These are phyloP conservation scores for Stenchaetothrips biformis DNA, from an alignment of 2,888 invertebrate genomes.

Conservation along the genomic window DNA sequence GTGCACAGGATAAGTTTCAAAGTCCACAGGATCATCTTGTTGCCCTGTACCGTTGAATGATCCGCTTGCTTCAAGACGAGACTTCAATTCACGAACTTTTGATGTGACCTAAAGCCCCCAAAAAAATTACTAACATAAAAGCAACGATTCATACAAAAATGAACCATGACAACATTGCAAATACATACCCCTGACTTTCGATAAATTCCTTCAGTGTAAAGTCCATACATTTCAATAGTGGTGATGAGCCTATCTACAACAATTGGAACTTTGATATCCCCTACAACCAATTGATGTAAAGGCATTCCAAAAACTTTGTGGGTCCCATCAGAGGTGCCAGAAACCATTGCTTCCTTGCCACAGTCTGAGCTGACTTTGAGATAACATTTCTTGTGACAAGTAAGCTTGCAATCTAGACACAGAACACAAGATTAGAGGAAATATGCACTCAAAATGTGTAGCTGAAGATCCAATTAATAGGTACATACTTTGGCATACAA, in stretches of 20 bases:
- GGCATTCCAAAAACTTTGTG: constrained; percentile 77
- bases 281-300: constrained; percentile 64
- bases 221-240: constrained; percentile 84
- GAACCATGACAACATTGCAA: not conserved
- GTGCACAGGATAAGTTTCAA: constrained; percentile 80
- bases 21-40: constrained; percentile 61
- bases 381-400: constrained; percentile 92
- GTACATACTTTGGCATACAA: constrained; percentile 61
- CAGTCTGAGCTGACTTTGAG: constrained; percentile 60
- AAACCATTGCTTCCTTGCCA: constrained; percentile 48
- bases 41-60: constrained; percentile 44
- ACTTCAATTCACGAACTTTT: constrained; percentile 72
- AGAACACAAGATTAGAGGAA: constrained; percentile 35
- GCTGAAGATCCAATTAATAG: constrained; percentile 49
- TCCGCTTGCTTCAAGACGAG: constrained; percentile 58
- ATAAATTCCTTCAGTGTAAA: constrained; percentile 90
- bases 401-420: constrained; percentile 71
- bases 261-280: constrained; percentile 76
- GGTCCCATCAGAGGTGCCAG: constrained; percentile 42
- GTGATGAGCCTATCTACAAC: constrained; percentile 83
- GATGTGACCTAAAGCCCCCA: constrained; percentile 50
- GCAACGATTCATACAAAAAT: not conserved
- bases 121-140: constrained; percentile 21
- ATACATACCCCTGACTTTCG: constrained; percentile 70
- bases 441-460: constrained; percentile 40